phyloP scores from a whole-genome alignment of 1,140 invertebrate genomes.

The Bradynema listronoti region DNA sequence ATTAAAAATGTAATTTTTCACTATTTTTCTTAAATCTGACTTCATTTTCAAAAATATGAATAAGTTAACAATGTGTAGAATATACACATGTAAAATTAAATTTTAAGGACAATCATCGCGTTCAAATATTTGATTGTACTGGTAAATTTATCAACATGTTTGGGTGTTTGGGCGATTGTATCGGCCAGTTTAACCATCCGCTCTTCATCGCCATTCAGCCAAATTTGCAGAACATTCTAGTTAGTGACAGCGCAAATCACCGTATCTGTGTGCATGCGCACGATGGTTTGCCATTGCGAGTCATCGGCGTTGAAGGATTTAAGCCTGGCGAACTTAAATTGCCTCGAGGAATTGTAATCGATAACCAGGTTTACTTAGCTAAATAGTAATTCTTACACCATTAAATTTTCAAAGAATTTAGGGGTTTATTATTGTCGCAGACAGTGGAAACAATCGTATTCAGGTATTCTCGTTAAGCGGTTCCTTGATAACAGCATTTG shows the following conservation, averaged over 20 bases:
- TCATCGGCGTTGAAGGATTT: constrained; percentile 81
- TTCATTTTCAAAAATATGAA: no score
- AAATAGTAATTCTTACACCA: not conserved
- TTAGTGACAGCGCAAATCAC: constrained; percentile 90
- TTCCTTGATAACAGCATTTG: constrained; percentile 75
- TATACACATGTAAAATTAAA: no score
- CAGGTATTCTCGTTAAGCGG: constrained; percentile 93
- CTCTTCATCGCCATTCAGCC: constrained; percentile 92
- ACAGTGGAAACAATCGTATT: constrained; percentile 94
- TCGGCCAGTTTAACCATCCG: constrained; percentile 62
- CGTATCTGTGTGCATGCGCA: constrained; percentile 87
- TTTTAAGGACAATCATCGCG: constrained; percentile 50
- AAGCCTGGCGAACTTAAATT: constrained; percentile 91
- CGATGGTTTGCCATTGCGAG: constrained; percentile 76
- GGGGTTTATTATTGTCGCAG: constrained; percentile 91
- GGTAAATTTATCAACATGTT: constrained; percentile 95
- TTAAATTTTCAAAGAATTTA: constrained; percentile 60
- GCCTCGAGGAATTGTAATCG: constrained; percentile 88
- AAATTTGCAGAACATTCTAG: constrained; percentile 78
- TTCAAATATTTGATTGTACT: constrained; percentile 91
- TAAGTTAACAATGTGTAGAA: no score
- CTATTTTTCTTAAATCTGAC: no score
- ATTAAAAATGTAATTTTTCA: no score
- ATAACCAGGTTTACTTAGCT: constrained; percentile 64
- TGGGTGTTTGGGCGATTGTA: constrained; percentile 76